Evolutionary conservation across 1,140 invertebrate genomes (phyloP).

Genomic region (Bombus vancouverensis): DNA sequence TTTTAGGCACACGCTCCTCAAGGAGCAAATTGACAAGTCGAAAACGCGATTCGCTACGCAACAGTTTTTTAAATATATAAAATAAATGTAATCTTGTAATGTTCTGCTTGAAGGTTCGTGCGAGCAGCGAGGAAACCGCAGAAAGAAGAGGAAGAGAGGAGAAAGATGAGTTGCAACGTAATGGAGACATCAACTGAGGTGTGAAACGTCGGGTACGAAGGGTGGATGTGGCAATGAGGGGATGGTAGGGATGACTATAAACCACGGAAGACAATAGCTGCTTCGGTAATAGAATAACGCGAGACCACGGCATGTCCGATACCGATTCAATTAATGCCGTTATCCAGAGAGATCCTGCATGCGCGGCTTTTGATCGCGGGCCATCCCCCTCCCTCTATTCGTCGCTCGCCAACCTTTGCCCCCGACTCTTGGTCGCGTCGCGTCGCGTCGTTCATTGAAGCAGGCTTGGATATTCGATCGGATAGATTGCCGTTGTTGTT

Average conservation of each 20-base stretch:
- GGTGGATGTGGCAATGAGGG: conserved; percentile 21
- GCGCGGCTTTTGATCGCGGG: conserved; percentile 74
- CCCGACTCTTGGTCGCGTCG: neutral
- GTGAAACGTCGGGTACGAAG: conserved; percentile 46
- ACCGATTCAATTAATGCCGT: conserved; percentile 80
- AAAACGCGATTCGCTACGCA: too few species aligned
- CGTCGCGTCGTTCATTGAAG: conserved; percentile 50
- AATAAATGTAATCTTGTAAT: too few species aligned
- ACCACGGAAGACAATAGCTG: conserved; percentile 78
- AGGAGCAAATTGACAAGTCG: too few species aligned
- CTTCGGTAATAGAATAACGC: conserved; percentile 80
- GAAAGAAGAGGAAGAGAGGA: neutral
- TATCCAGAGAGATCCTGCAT: conserved; percentile 73
- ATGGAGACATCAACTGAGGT: neutral
- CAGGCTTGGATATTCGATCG: conserved; percentile 72
- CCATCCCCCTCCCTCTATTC: neutral
- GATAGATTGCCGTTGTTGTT: conserved; percentile 74
- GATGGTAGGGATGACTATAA: conserved; percentile 74
- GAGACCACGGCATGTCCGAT: conserved; percentile 74
- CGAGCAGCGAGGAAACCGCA: neutral
- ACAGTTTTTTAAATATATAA: too few species aligned
- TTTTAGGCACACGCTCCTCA: too few species aligned
- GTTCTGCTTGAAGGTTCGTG: too few species aligned
- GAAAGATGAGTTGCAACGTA: neutral
- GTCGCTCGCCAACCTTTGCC: conserved; percentile 21